A percentile compares a stretch with the other conserved stretches of the same genome.
These are phyloP conservation scores for Lycopodina hypogea DNA, from an alignment of 37 sponge, comb jelly and placozoan genomes.

Conservation along the genomic window DNA sequence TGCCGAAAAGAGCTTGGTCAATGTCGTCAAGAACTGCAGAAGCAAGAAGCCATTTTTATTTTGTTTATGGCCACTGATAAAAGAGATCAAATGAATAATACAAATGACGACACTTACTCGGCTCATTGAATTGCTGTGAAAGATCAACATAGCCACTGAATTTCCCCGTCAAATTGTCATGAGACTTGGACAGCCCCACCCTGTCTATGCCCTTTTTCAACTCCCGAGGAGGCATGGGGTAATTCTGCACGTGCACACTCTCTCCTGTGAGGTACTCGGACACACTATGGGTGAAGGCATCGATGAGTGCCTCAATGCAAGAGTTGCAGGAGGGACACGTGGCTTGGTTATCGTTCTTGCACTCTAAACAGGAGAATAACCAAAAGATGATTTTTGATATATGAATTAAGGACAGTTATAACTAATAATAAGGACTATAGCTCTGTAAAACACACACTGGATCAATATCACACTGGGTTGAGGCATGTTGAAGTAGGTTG, in stretches of 20 bases:
- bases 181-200: conserved; percentile 19
- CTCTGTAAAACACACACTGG: background rate
- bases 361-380: background rate
- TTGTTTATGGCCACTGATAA: background rate
- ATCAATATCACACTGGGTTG: background rate
- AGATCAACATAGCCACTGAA: conserved; percentile 27
- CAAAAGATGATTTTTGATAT: background rate
- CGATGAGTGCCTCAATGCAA: conserved; percentile 34
- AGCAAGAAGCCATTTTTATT: background rate
- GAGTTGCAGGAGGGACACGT: conserved; percentile 17
- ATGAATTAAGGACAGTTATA: too few relatives aligned
- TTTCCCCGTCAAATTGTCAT: conserved; percentile 31
- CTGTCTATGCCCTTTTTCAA: background rate
- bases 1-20: conserved; percentile 30
- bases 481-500: background rate
- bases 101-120: conserved; percentile 13
- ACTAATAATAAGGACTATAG: too few relatives aligned
- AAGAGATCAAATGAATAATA: background rate
- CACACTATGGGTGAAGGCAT: conserved; percentile 49
- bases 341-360: conserved; percentile 2
- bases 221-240: background rate
- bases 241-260: background rate
- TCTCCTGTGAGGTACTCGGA: conserved; percentile 32
- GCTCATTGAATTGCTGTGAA: conserved; percentile 28
- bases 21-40: conserved; percentile 28